Conservation (phyloP, 2,113 vertebrate species). For the Chascanopsetta lugubris region DNA sequence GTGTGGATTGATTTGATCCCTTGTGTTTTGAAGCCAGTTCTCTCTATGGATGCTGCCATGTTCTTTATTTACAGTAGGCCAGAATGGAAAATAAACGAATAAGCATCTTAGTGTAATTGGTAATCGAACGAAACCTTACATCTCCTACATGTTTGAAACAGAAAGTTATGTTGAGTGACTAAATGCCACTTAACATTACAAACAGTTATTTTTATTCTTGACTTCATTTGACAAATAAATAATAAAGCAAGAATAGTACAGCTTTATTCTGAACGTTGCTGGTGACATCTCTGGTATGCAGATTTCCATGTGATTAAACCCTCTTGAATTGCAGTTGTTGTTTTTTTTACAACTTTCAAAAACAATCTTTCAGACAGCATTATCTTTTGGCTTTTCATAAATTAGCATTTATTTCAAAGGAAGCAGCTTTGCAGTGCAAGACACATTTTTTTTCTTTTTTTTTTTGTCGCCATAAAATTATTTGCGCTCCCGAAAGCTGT, state of each 20-base stretch:
- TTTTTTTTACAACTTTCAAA: neutral
- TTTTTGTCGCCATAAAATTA: slow-evolving; percentile 13
- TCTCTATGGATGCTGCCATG: too few species aligned
- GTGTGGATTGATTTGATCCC: slow-evolving; percentile 30
- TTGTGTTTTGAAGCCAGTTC: slow-evolving; percentile 22
- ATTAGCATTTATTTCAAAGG: slow-evolving; percentile 37
- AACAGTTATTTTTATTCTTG: neutral
- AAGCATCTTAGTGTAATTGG: too few species aligned
- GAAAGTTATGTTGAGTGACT: too few species aligned
- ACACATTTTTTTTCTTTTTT: slow-evolving; percentile 27
- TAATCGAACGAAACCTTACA: too few species aligned
- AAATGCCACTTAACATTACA: too few species aligned
- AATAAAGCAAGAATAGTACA: too few species aligned
- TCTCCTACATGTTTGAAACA: too few species aligned
- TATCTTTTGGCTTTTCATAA: slow-evolving; percentile 13
- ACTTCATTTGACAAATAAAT: neutral
- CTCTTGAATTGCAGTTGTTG: neutral
- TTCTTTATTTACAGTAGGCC: too few species aligned
- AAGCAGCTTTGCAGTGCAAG: slow-evolving; percentile 15
- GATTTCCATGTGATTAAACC: neutral
- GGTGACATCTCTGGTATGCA: neutral
- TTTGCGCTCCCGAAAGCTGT: slow-evolving; percentile 27
- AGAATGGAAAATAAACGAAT: too few species aligned
- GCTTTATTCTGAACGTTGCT: neutral
- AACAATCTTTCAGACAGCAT: slow-evolving; percentile 1